Conservation (phyloP, 2,797 vertebrate genomes). For the Sardinella longiceps region DNA sequence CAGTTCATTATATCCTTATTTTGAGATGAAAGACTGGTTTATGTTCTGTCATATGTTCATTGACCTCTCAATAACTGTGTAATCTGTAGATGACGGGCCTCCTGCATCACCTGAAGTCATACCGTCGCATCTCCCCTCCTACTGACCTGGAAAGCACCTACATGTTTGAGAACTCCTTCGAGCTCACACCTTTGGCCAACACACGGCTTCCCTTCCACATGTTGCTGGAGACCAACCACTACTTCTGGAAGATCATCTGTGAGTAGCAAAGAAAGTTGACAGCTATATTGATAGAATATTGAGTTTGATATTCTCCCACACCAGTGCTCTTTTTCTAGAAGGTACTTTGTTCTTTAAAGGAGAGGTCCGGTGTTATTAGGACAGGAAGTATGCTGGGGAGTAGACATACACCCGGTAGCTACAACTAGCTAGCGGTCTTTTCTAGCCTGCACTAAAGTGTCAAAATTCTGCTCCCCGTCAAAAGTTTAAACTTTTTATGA, state of each 20-base stretch:
- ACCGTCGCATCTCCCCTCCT: conserved; percentile 81
- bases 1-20: background rate
- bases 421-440: no score
- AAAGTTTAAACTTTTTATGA: no score
- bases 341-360: no score
- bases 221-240: conserved; percentile 81
- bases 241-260: conserved; percentile 95
- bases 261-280: conserved; percentile 59
- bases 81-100: conserved; percentile 86
- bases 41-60: background rate
- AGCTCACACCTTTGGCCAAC: conserved; percentile 77
- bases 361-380: no score
- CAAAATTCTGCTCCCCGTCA: no score
- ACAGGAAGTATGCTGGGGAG: no score
- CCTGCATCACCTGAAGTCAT: conserved; percentile 90
- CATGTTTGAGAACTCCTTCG: conserved; percentile 79
- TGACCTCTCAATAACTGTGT: background rate
- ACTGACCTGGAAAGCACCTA: conserved; percentile 86
- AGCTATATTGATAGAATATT: background rate
- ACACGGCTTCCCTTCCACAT: conserved; percentile 91
- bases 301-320: no score
- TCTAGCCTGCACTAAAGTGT: no score
- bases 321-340: no score
- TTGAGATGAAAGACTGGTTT: background rate
- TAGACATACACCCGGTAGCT: no score